Conservation (phyloP, 1,140 invertebrate species). For the Phymorhynchus buccinoides region DNA sequence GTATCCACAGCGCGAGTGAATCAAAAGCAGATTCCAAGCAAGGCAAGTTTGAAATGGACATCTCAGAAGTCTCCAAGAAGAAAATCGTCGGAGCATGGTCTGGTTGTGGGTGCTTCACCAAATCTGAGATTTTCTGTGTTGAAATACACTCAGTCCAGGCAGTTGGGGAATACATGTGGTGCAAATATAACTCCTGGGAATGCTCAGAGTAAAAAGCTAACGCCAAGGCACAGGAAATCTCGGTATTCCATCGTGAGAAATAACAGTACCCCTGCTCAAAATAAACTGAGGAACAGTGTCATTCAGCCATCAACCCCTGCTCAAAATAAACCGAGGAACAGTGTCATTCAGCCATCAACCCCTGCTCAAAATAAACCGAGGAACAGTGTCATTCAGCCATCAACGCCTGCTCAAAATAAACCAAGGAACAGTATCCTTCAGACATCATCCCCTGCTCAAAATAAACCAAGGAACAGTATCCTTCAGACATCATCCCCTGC, state of each 20-base stretch:
- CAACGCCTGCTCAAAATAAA: too few species aligned
- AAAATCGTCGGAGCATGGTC: neutral
- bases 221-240: too few species aligned
- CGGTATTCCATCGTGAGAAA: neutral
- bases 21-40: neutral
- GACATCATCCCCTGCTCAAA: neutral
- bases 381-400: neutral
- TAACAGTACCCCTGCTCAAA: neutral
- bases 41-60: slow-evolving; percentile 6
- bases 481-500: too few species aligned
- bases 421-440: neutral
- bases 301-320: neutral
- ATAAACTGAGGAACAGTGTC: neutral
- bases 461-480: neutral
- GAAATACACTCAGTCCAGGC: neutral
- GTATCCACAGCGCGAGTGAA: neutral
- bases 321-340: neutral
- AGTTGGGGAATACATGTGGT: neutral
- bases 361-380: neutral
- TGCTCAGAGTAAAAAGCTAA: neutral
- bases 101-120: neutral
- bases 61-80: neutral
- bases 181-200: neutral
- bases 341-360: neutral
- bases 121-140: neutral